A percentile compares a stretch with the other conserved stretches of the same genome.
These are phyloP conservation scores for Sinhomidia bicolor DNA, from an alignment of 2,888 invertebrate genomes.

Conservation along the genomic window DNA sequence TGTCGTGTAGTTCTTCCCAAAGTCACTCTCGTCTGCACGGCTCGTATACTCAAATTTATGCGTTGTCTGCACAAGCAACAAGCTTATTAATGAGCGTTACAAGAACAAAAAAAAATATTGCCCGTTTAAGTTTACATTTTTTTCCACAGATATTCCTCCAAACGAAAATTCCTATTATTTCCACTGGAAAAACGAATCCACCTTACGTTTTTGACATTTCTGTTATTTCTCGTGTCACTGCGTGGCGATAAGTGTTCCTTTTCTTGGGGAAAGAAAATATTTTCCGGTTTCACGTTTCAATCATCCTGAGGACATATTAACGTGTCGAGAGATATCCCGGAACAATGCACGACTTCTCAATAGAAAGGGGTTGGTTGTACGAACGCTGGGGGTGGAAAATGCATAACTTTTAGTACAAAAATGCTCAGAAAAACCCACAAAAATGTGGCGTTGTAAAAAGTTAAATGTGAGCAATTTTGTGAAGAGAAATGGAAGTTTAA, in stretches of 20 bases:
- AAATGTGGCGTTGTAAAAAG: neutral
- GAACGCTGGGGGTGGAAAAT: neutral
- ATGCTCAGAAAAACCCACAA: neutral
- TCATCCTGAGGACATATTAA: neutral
- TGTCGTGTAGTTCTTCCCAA: neutral
- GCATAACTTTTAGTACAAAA: neutral
- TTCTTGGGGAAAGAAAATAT: neutral
- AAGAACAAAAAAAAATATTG: neutral
- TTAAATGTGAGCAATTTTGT: neutral
- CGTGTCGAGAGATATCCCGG: constrained; percentile 30
- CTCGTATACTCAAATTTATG: constrained; percentile 36
- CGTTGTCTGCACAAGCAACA: neutral
- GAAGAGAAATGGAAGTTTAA: constrained; percentile 47
- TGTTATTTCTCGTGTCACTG: constrained; percentile 40
- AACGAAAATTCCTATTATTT: neutral
- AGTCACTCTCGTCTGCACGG: constrained; percentile 10
- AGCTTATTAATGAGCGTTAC: constrained; percentile 40
- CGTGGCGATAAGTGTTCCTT: neutral
- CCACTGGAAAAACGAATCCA: neutral
- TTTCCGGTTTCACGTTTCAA: neutral
- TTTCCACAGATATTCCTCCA: neutral
- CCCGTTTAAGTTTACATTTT: neutral
- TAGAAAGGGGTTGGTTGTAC: neutral
- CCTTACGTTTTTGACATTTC: too few species aligned
- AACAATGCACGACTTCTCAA: too few species aligned